These are phyloP conservation scores for Dione vanillae DNA, from an alignment of 2,888 invertebrate species.

Conservation along the genomic window DNA sequence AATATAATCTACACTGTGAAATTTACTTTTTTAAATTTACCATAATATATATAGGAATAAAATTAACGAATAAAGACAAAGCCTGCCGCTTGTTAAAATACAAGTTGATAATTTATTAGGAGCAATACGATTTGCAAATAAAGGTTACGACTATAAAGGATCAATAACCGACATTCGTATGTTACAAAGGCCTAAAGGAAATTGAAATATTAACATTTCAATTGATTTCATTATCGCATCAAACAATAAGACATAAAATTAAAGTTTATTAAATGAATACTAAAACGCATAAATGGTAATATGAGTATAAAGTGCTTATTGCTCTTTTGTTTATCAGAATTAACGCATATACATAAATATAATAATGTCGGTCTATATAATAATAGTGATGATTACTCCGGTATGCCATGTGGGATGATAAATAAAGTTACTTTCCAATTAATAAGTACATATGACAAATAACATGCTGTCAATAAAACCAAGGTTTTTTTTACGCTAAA, in stretches of 20 bases:
- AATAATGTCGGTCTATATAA: not conserved
- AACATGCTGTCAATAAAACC: too few relatives aligned
- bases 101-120: not conserved
- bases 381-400: not conserved
- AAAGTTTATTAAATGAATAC: slow-evolving; percentile 31
- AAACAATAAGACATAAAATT: slow-evolving; percentile 46
- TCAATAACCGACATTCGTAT: slow-evolving; percentile 56
- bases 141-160: slow-evolving; percentile 53
- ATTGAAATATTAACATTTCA: slow-evolving; percentile 66
- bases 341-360: not conserved
- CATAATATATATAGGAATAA: too few relatives aligned
- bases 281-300: slow-evolving; percentile 28
- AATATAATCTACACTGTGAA: too few relatives aligned
- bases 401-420: not conserved
- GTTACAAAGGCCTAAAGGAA: slow-evolving; percentile 60
- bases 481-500: too few relatives aligned
- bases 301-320: slow-evolving; percentile 16
- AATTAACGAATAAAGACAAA: too few relatives aligned
- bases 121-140: slow-evolving; percentile 57
- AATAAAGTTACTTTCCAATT: not conserved
- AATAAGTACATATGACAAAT: too few relatives aligned
- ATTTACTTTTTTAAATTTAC: too few relatives aligned
- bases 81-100: not conserved
- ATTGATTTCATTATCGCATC: slow-evolving; percentile 57
- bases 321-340: slow-evolving; percentile 19